Evolutionary conservation across 2,113 vertebrate genomes (phyloP).

Genomic region (Tympanuchus pallidicinctus): DNA sequence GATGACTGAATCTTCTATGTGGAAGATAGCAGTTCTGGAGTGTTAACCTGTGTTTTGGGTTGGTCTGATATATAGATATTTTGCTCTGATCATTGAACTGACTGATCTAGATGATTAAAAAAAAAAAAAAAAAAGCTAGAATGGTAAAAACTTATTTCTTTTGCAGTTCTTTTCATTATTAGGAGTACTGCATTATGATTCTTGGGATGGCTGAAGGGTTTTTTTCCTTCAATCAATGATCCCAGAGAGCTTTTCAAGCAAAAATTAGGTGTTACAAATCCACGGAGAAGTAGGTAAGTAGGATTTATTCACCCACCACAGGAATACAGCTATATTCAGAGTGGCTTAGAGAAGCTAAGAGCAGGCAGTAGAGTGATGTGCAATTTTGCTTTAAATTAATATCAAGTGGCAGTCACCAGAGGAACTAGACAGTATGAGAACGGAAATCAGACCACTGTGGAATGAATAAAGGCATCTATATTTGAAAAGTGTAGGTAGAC

Average conservation of each 20-base stretch:
- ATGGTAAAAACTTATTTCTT: background rate
- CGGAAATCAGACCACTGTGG: background rate
- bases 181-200: background rate
- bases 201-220: background rate
- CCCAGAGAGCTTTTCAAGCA: background rate
- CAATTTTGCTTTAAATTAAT: conserved; percentile 20
- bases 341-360: background rate
- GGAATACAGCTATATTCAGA: background rate
- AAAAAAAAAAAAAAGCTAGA: background rate
- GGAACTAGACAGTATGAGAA: conserved; percentile 7
- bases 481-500: conserved; percentile 9
- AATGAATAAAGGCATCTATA: background rate
- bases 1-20: background rate
- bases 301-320: background rate
- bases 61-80: background rate
- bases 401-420: background rate
- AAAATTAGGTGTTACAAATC: background rate
- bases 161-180: background rate
- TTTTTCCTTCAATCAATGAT: background rate
- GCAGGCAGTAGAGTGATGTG: background rate
- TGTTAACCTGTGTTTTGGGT: background rate
- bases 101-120: background rate
- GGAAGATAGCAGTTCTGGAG: background rate
- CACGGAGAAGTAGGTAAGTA: background rate
- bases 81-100: background rate